Evolutionary conservation across 2,797 vertebrate species (phyloP), one percentile per base, ranked within the genome.

Genomic region (Neostethus bicornis): DNA sequence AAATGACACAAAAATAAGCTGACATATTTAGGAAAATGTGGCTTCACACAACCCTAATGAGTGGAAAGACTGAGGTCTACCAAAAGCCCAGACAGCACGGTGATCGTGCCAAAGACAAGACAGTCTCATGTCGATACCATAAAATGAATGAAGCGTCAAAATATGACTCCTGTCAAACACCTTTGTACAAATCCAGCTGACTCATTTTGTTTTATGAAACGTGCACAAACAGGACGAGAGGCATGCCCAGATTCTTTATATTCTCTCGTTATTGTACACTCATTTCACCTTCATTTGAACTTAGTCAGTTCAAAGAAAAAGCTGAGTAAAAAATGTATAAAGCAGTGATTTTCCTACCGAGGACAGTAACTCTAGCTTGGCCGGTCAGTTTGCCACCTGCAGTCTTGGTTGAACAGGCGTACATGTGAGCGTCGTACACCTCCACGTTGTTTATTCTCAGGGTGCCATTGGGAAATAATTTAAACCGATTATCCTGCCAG

Each of bases 361-460:
- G 92, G 12, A 99, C 93, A 0, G 73, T 84, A 8, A 98, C 95
- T 0, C 92, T 90, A 0, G 95, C 96, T 0, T 92, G 91, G 17
- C 92, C 96, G 25, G 76, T 91, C 2, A 99, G 89, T 51, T 79
- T 76, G 50, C 96, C 97, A 0, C 92, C 95, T 0, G 80, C 86
- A 0, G 94, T 96, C 76, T 85, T 93, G 84, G 94, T 93, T 77
- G 93, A 86, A 0, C 97, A 99, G 77, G 90, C 92, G 71, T 96
- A 99, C 48, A 90, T 59, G 0, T 92, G 94, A 0, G 94, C 94
- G 0, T 99, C 97, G 0, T 97, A 98, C n/a, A 99, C 96, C 76
- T 99, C 96, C 79, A 98, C 96, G 0, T 76, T 96, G 87, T 96
- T 96, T 86, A 99, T 97, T 65, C 94, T 92, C 61, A 98, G 87